Evolutionary conservation across 2,113 vertebrate genomes (phyloP).

Genomic region (Lophochroa leadbeateri): DNA sequence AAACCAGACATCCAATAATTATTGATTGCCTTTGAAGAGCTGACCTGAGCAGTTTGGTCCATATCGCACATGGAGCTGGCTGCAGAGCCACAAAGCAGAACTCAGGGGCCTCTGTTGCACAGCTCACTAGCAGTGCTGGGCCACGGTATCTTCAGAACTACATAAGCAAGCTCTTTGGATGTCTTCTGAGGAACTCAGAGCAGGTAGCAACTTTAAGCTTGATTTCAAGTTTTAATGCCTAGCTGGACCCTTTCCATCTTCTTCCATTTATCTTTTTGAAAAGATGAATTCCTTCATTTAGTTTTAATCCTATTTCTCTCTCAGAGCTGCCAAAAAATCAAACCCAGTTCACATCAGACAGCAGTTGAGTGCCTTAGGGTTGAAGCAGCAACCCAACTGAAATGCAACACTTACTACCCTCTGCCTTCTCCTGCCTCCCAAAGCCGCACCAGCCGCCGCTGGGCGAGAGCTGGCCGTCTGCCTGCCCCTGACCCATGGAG

Average conservation of each 20-base stretch:
- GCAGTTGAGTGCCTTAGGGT: background rate
- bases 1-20: background rate
- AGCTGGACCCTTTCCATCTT: slow-evolving; percentile 1
- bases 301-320: slow-evolving; percentile 39
- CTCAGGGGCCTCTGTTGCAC: fast-evolving
- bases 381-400: background rate
- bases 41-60: background rate
- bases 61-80: fast-evolving
- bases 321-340: background rate
- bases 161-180: background rate
- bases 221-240: background rate
- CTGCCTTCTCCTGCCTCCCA: background rate
- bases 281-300: slow-evolving; percentile 29
- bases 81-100: background rate
- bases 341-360: background rate
- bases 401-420: background rate
- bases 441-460: fast-evolving
- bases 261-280: slow-evolving; percentile 16
- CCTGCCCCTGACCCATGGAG: fast-evolving
- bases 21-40: background rate
- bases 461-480: background rate
- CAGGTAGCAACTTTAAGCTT: background rate
- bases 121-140: background rate
- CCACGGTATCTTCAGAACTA: background rate
- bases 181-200: background rate